Conservation (phyloP, 2,113 vertebrate genomes). For the Saguinus imperator region DNA sequence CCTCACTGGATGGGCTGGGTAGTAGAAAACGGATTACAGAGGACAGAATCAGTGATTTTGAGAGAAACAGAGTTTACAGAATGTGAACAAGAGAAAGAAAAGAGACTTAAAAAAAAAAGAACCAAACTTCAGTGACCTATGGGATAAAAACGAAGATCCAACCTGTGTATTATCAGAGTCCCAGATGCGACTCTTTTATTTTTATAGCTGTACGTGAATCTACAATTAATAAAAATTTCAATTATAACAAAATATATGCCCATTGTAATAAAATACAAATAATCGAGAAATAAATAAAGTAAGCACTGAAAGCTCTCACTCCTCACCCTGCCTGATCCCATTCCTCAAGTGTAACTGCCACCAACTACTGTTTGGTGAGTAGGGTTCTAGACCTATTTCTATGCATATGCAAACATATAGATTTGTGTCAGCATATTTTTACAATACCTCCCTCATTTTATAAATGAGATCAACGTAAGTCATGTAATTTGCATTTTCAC, state of each 20-base stretch:
- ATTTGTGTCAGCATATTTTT: neutral
- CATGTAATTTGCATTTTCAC: neutral
- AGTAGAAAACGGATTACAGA: neutral
- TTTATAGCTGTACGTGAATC: neutral
- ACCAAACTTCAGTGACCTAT: neutral
- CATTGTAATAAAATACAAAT: neutral
- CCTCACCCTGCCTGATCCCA: neutral
- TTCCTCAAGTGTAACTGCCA: neutral
- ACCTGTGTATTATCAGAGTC: neutral
- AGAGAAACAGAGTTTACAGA: neutral
- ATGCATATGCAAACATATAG: neutral
- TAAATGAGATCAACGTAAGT: neutral
- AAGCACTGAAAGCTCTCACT: neutral
- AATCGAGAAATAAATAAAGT: constrained; percentile 19
- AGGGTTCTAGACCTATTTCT: neutral
- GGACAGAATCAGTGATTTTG: neutral
- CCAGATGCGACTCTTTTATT: neutral
- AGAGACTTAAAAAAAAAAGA: neutral
- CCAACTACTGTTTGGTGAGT: neutral
- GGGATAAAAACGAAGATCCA: neutral
- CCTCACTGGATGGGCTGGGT: neutral
- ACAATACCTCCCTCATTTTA: neutral
- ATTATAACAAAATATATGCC: neutral
- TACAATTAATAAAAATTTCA: neutral
- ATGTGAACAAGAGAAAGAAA: neutral